Evolutionary conservation across 1,140 invertebrate species (phyloP), one percentile per base, ranked within the genome.

Genomic region (Contarinia nasturtii): DNA sequence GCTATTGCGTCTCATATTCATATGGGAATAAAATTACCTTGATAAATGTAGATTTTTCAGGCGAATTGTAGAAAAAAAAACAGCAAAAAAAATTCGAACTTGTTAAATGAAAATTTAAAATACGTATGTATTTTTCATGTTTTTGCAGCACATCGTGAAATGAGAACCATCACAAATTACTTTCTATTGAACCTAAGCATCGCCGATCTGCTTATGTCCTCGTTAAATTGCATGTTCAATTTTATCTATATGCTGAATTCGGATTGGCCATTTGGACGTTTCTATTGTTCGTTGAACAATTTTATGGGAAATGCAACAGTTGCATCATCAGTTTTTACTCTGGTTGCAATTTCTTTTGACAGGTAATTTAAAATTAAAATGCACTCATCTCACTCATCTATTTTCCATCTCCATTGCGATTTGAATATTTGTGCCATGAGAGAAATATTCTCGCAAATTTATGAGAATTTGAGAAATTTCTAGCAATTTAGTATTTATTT

Each of bases 141-240:
- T 27, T 12, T 43, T 43, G 7, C 64, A 78, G 76, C 75, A 44
- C 84, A 93, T 67, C 77, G 86, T 50, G 70, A 87, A 48, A 95
- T 95, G 91, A 67, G 90, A 42, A 93, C 89, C 0, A 88, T 94
- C 2, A 95, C 91, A 44, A 96, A 95, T 67, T 94, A 94, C 60
- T 93, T 95, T 62, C 67, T 96, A 42, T 82, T 94, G n/a, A 96
- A 96, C 60, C 66, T 95, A 41, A 90, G 87, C 49, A 76, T 90
- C 18, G 89, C 92, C 14, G 91, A 96, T 63, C 75, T 88, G 18
- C 78, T 94, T 69, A 87, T 93, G 56, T 88, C 91, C 0, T 81
- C 84, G 0, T 68, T 95, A 48, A 96, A 95, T 63, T 90, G 91
- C 51, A 79, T 86, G 50, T 93, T 94, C 67, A 93, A 92, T 65